Base-by-base conservation (phyloP, 2,888 invertebrate species). In the Eupithecia inturbata region DNA sequence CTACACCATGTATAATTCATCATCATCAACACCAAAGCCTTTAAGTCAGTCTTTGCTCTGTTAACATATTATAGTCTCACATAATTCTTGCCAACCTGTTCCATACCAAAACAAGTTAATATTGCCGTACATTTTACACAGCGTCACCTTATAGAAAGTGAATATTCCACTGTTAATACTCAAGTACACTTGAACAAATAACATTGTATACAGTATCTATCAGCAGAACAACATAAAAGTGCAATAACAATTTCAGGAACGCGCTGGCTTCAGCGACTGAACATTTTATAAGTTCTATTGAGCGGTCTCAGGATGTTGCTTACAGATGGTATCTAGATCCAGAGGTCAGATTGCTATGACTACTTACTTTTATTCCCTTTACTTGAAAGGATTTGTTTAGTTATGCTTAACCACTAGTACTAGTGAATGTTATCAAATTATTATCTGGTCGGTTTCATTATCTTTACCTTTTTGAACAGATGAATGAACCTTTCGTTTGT, bases 141-240 rank as follows among this genome's bases (percentile, higher is more conserved):
- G 9, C 3, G 22, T 9, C n/a, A 10, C 9, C 1, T 3, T 3
- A 53, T n/a, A 10, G 53, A 53, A 53, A 22, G 1, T 22, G 0
- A 3, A 10, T 53, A 10, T 53, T 22, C 10, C 49, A 10, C 49
- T 53, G n/a, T 22, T 10, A 22, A 53, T 3, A 53, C 53, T 16
- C 1, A 33, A 31, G 63, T 33, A 63, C 31, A 33, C 19, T 63
- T 45, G n/a, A 19, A 19, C 19, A 9, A n/a, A 33, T 31, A 0
- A 63, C 63, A 63, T 63, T 33, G 33, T 10, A n/a, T 31, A 33
- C 63, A 31, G 63, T 16, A 63, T 19, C n/a, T 63, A 63, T 33
- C 33, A 63, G 60, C 28, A 31, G 62, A 62, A 62, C 33, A 63
- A 63, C 63, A 63, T 63, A 19, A 63, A 63, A 63, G 33, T 63